These are phyloP conservation scores for Tychaedon coryphoeus DNA, from an alignment of 2,113 vertebrate species.

Conservation along the genomic window DNA sequence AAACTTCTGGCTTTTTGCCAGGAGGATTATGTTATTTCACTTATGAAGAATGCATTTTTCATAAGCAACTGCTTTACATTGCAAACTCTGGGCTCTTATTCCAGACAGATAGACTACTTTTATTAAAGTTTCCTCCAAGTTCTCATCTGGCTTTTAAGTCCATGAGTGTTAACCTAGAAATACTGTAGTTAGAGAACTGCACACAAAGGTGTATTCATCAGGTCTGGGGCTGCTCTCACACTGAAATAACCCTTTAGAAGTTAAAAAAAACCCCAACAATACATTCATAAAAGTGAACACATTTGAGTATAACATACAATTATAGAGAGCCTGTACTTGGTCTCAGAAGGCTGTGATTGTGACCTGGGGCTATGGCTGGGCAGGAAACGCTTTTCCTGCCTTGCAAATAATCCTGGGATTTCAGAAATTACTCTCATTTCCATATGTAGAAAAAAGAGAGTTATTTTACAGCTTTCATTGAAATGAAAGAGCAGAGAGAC, in stretches of 20 bases:
- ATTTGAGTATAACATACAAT: neutral
- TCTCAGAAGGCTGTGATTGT: neutral
- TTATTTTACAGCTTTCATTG: constrained; percentile 1
- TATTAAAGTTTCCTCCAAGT: constrained; percentile 1
- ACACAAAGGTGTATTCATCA: constrained; percentile 3
- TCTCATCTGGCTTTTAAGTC: constrained; percentile 8
- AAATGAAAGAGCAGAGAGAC: neutral
- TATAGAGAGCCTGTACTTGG: neutral
- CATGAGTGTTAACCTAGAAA: neutral
- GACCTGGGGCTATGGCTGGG: neutral
- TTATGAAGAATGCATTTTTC: constrained; percentile 26
- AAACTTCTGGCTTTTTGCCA: neutral
- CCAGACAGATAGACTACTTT: constrained; percentile 34
- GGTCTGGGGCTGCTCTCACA: neutral
- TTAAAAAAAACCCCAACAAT: neutral
- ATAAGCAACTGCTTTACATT: constrained; percentile 50
- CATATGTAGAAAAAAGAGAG: constrained; percentile 38
- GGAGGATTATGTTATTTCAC: neutral
- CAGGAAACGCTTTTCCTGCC: neutral
- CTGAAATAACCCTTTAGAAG: constrained; percentile 1
- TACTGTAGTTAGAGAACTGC: neutral
- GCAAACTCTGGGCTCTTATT: neutral
- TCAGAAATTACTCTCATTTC: constrained; percentile 32
- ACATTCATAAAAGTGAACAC: neutral
- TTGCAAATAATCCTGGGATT: constrained; percentile 41